Percentiles rank a stretch among this genome's conserved stretches.
These are phyloP conservation scores for Odobenus rosmarus DNA, from an alignment of 2,113 vertebrate genomes.

Conservation along the genomic window DNA sequence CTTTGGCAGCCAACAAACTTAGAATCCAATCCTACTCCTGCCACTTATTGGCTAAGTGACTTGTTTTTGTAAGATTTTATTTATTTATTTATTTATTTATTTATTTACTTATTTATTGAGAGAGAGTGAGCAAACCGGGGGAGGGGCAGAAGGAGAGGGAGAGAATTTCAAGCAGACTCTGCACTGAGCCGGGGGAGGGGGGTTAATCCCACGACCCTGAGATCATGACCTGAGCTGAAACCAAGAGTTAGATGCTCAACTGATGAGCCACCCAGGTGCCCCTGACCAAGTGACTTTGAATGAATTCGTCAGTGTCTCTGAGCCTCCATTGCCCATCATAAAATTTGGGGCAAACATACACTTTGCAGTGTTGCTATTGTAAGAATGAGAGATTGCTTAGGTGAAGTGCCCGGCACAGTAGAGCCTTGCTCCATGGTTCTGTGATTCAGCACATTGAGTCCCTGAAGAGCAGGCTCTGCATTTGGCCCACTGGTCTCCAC, in stretches of 20 bases:
- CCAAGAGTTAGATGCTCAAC: not conserved
- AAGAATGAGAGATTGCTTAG: not conserved
- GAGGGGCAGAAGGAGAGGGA: not conserved
- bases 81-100: not conserved
- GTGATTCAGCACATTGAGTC: not conserved
- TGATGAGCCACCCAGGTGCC: not conserved
- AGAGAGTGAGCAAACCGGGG: not conserved
- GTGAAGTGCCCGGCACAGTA: not conserved
- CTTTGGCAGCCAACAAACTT: not conserved
- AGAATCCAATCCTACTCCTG: not conserved
- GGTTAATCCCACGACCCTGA: not conserved
- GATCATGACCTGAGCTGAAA: not conserved
- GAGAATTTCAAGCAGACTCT: not conserved
- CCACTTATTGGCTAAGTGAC: not conserved
- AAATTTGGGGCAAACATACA: not conserved
- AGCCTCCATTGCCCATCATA: not conserved
- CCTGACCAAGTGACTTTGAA: not conserved
- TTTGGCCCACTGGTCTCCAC: not conserved
- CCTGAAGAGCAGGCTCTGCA: not conserved
- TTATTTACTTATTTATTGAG: not conserved
- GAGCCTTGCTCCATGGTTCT: not conserved
- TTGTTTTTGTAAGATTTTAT: not conserved
- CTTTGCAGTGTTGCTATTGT: not conserved
- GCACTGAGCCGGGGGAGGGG: fast-evolving
- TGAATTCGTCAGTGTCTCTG: not conserved